Evolutionary conservation across 2,888 invertebrate species (phyloP), one percentile per base, ranked within the genome.

Genomic region (Chydorus sphaericus): DNA sequence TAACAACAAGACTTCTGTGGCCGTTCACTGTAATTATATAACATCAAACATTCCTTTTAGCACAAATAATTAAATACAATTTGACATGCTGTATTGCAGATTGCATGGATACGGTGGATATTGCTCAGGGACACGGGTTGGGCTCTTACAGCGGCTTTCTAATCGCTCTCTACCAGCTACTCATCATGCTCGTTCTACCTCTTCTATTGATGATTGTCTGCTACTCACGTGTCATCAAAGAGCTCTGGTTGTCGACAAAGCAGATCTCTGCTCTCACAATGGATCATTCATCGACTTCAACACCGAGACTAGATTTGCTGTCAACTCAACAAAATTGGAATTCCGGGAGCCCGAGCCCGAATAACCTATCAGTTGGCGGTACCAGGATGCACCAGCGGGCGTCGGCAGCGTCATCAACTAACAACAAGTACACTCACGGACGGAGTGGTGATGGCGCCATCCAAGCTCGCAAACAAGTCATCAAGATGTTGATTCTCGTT

Each of bases 401-500:
- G 28, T 28, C 44, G 26, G 26, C 44, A 4, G n/a, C n/a, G n/a
- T n/a, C n/a, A n/a, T n/a, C n/a, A n/a, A n/a, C n/a, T n/a, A n/a
- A n/a, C n/a, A 44, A 44, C 26, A 44, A 44, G n/a, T 44, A 44
- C 11, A 28, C 28, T 2, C 44, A 48, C 11, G 39, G 38, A 20
- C 53, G 57, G 3, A 55, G 54, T 44, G 44, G 57, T 16, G 56
- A 57, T n/a, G 61, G 61, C 56, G 61, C 62, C 33, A 59, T 60
- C 37, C 59, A 61, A 39, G 62, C 62, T 8, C 55, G 62, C 51
- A 62, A 62, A 55, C 62, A 62, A 59, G 74, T 75, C 8, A 75
- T 75, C 59, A 73, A 73, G 63, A 75, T 75, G 74, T 66, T 75
- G 57, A 67, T 74, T 10, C 66, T 73, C 14, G 72, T 75, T 11